phyloP scores from a whole-genome alignment of 2,113 vertebrate genomes.

The Baryphthengus martii region DNA sequence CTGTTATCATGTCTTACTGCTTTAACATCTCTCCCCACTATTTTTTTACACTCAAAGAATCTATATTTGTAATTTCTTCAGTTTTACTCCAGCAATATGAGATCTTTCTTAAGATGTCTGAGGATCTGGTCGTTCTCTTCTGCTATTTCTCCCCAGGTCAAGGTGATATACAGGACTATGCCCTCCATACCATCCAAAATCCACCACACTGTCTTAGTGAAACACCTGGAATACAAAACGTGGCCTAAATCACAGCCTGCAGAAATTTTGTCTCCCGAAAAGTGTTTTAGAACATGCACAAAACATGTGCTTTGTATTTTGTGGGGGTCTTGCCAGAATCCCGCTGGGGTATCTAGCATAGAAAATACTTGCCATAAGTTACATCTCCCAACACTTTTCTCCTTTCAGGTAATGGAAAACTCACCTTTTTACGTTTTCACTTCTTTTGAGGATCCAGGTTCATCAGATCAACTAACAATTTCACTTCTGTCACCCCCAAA shows the following conservation, averaged over 20 bases:
- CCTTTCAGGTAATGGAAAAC: background rate
- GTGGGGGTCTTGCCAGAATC: background rate
- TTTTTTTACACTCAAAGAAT: background rate
- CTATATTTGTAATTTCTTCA: background rate
- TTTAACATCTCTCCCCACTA: background rate
- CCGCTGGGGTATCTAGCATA: background rate
- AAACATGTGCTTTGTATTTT: background rate
- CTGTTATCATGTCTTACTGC: accelerated
- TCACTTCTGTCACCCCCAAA: background rate
- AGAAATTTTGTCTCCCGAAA: background rate
- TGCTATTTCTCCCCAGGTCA: background rate
- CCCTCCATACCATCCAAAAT: background rate
- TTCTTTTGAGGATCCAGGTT: background rate
- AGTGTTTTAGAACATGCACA: background rate
- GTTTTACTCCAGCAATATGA: background rate
- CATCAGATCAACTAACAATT: background rate
- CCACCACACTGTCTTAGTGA: background rate
- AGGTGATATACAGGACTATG: background rate
- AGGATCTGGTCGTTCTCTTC: background rate
- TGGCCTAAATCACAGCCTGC: background rate
- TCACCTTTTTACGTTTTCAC: background rate
- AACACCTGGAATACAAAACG: background rate
- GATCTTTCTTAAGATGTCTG: background rate
- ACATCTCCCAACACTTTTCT: background rate
- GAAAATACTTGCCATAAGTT: background rate